Percentiles rank a stretch among this genome's conserved stretches.
Conservation (phyloP, 1,140 invertebrate species). For the Spodoptera litura region DNA sequence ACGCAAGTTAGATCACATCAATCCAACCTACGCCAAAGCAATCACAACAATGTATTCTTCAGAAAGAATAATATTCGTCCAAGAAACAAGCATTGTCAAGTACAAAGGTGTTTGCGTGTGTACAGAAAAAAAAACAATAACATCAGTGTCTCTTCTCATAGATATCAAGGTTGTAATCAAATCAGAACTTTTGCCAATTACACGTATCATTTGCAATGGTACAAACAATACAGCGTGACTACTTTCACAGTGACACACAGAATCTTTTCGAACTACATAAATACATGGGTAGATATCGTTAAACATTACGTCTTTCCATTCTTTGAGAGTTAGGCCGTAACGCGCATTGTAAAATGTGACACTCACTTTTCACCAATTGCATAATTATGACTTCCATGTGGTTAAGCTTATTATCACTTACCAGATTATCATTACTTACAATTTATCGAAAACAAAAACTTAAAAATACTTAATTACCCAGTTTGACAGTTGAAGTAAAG, state of each 20-base stretch:
- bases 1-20: background rate
- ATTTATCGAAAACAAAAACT: too few species aligned
- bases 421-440: too few species aligned
- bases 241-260: background rate
- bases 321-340: too few species aligned
- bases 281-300: too few species aligned
- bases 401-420: too few species aligned
- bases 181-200: conserved; percentile 38
- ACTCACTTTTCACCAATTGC: too few species aligned
- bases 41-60: background rate
- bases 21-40: background rate
- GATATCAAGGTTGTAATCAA: conserved; percentile 15
- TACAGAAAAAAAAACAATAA: conserved; percentile 30
- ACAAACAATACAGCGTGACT: conserved; percentile 25
- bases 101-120: background rate
- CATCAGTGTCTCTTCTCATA: background rate
- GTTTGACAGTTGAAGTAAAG: too few species aligned
- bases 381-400: too few species aligned
- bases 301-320: too few species aligned
- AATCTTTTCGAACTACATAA: too few species aligned
- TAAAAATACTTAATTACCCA: too few species aligned
- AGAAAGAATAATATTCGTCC: background rate
- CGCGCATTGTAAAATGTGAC: too few species aligned
- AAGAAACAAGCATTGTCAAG: background rate
- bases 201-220: conserved; percentile 31